These are phyloP conservation scores for Phodopus roborovskii DNA, from an alignment of 2,113 vertebrate genomes.

Conservation along the genomic window DNA sequence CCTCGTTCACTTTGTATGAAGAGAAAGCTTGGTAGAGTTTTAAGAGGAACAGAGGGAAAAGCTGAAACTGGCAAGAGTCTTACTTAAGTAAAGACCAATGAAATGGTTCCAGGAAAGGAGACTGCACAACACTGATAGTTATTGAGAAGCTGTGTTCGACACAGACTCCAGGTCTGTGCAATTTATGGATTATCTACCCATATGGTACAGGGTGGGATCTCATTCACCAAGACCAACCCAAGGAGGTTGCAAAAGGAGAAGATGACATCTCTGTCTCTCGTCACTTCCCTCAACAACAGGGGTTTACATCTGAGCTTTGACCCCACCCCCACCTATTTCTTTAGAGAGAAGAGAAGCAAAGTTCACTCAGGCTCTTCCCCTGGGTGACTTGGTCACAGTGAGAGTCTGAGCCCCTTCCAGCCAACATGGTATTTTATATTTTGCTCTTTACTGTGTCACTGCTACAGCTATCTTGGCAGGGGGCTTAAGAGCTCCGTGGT, in stretches of 20 bases:
- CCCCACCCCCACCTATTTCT: rapidly evolving
- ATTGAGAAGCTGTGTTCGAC: neutral
- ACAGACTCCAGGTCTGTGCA: neutral
- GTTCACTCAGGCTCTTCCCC: neutral
- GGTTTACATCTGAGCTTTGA: neutral
- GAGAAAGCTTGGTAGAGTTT: neutral
- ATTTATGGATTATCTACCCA: neutral
- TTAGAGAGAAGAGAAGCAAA: neutral
- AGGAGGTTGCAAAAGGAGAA: neutral
- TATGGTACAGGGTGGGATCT: neutral
- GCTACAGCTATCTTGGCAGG: neutral
- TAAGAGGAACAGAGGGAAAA: neutral
- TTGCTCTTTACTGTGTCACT: neutral
- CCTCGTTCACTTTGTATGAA: neutral
- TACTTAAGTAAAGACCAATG: neutral
- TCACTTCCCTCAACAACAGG: no score
- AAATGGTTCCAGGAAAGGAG: neutral
- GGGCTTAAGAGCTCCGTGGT: neutral
- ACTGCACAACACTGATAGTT: neutral
- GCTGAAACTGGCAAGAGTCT: neutral
- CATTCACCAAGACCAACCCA: neutral
- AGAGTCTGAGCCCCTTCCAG: neutral
- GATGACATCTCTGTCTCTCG: no score
- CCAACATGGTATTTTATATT: neutral
- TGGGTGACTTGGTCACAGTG: neutral